These are phyloP conservation scores for Stratiomys singularior DNA, from an alignment of 2,888 invertebrate genomes.

Conservation along the genomic window DNA sequence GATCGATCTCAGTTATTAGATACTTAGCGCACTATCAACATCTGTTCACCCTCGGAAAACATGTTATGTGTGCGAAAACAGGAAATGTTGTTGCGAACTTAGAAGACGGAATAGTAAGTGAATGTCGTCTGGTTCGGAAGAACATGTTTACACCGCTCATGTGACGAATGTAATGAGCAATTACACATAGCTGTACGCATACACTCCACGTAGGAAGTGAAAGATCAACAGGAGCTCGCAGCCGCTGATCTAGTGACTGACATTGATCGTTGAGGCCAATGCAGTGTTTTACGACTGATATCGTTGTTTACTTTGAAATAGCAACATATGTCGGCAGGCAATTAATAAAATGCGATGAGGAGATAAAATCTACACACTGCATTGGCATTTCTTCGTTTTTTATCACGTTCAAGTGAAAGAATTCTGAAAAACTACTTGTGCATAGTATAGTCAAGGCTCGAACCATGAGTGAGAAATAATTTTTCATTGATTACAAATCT, in stretches of 20 bases:
- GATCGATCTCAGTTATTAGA: not conserved
- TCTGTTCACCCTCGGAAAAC: not conserved
- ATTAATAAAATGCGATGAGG: too few relatives aligned
- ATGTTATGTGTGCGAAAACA: not conserved
- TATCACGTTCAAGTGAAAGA: too few relatives aligned
- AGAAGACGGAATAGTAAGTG: not conserved
- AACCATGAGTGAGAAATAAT: too few relatives aligned
- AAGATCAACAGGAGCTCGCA: constrained; percentile 6
- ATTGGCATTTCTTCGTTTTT: too few relatives aligned
- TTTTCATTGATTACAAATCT: too few relatives aligned
- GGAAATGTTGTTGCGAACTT: not conserved
- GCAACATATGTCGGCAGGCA: too few relatives aligned
- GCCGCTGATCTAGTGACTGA: not conserved
- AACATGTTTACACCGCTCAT: not conserved
- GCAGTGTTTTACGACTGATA: not conserved
- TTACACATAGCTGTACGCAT: not conserved
- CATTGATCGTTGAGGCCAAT: constrained; percentile 16
- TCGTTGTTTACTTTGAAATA: too few relatives aligned
- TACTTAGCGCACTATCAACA: not conserved
- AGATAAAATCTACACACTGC: too few relatives aligned
- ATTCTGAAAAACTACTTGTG: too few relatives aligned
- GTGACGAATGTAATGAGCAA: not conserved
- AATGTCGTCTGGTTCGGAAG: not conserved
- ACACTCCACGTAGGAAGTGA: constrained; percentile 5
- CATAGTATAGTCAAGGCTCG: too few relatives aligned